Conservation (phyloP, 23 tunicate species). For the Trididemnum miniatum region DNA sequence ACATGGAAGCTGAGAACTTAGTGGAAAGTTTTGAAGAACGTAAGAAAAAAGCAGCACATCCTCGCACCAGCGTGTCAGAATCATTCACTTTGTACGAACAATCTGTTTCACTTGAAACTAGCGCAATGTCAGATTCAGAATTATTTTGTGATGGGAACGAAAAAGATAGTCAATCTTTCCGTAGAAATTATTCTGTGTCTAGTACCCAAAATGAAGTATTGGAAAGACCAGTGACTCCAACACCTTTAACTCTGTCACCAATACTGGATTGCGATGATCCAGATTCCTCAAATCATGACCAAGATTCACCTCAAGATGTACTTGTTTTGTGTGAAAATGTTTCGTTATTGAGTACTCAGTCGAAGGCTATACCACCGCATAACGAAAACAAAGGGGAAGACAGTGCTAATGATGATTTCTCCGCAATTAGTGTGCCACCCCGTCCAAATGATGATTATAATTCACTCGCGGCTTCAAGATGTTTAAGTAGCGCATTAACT, state of each 20-base stretch:
- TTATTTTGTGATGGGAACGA: not conserved
- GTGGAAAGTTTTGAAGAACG: not conserved
- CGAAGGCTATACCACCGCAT: not conserved
- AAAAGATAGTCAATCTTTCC: not conserved
- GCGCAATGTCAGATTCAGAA: not conserved
- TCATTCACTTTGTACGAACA: not conserved
- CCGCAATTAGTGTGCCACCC: no score
- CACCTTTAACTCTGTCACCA: not conserved
- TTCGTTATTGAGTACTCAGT: not conserved
- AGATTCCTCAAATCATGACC: not conserved
- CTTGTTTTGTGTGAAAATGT: not conserved
- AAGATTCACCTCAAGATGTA: not conserved
- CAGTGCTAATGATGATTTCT: not conserved
- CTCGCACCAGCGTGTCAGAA: not conserved
- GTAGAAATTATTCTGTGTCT: not conserved
- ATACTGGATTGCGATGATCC: not conserved
- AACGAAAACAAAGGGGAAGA: not conserved
- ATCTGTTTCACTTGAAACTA: not conserved
- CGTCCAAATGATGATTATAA: not conserved
- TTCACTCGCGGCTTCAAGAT: not conserved
- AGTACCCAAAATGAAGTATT: not conserved
- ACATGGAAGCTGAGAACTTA: not conserved
- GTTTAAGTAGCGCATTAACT: not conserved
- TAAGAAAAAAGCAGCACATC: not conserved
- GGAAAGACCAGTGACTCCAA: not conserved